A percentile compares a stretch with the other conserved stretches of the same genome.
Evolutionary conservation across 53 echinoderm and acorn worm species (phyloP).

Genomic region (Holothuria scabra): DNA sequence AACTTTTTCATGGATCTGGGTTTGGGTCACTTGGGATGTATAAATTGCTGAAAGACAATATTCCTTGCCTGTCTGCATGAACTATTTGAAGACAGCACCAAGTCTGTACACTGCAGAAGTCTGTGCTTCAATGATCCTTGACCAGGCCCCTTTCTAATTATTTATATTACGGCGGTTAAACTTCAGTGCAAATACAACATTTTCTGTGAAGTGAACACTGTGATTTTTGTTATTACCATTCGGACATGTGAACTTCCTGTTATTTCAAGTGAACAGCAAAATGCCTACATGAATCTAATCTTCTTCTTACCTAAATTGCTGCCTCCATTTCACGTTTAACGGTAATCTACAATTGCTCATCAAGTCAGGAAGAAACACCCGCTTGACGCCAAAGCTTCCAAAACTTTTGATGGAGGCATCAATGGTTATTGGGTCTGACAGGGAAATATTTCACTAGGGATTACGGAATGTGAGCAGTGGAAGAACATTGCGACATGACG

Average conservation of each 20-base stretch:
- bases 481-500: conserved; percentile 20
- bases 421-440: conserved; percentile 37
- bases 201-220: neutral
- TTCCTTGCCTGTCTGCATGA: no score
- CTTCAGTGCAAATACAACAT: neutral
- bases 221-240: conserved; percentile 31
- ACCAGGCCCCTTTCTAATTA: conserved; percentile 15
- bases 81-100: no score
- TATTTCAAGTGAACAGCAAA: conserved; percentile 6
- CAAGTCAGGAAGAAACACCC: conserved; percentile 25
- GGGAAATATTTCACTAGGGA: conserved; percentile 27
- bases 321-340: conserved; percentile 37
- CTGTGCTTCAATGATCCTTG: neutral
- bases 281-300: neutral
- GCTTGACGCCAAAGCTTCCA: conserved; percentile 3
- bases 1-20: no score
- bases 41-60: no score
- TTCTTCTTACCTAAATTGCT: conserved; percentile 31
- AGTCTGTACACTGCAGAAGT: no score
- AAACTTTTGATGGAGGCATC: conserved; percentile 42
- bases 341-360: conserved; percentile 41
- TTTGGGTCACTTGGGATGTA: no score
- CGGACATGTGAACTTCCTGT: conserved; percentile 26
- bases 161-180: conserved; percentile 19
- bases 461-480: conserved; percentile 17